These are phyloP conservation scores for Abscondita cerata DNA, from an alignment of 2,888 invertebrate species.

Conservation along the genomic window DNA sequence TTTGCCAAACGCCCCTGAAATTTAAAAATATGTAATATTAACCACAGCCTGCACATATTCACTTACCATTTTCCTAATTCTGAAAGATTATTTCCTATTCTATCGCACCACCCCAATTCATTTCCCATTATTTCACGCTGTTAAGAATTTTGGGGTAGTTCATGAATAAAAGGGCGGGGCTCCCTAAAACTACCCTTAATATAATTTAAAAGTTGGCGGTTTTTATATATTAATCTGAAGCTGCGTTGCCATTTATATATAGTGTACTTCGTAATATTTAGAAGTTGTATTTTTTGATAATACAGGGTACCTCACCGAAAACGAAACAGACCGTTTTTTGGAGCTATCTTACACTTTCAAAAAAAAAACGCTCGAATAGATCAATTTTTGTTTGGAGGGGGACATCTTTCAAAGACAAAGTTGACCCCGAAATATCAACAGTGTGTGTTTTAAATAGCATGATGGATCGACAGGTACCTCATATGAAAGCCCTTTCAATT, in stretches of 20 bases:
- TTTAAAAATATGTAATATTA: constrained; percentile 4
- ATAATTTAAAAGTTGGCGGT: constrained; percentile 37
- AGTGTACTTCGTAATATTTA: neutral
- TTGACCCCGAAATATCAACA: no score
- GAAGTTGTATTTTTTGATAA: no score
- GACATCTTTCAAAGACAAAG: no score
- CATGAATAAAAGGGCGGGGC: constrained; percentile 36
- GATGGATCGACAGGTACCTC: no score
- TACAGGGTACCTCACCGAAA: no score
- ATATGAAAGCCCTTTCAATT: no score
- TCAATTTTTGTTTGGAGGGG: no score
- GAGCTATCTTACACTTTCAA: no score
- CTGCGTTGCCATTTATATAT: no score
- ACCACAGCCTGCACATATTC: neutral
- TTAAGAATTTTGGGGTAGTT: neutral
- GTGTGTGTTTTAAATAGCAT: no score
- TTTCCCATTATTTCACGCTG: constrained; percentile 47
- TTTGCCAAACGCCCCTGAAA: constrained; percentile 75
- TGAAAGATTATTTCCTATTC: constrained; percentile 70
- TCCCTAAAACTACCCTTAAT: constrained; percentile 32
- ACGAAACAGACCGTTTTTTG: no score
- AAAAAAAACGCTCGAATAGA: no score
- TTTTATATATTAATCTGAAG: neutral
- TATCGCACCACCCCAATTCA: constrained; percentile 66
- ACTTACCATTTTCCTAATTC: constrained; percentile 75